Evolutionary conservation across 2,888 invertebrate genomes (phyloP).

Genomic region (Lomographa bimaculata): DNA sequence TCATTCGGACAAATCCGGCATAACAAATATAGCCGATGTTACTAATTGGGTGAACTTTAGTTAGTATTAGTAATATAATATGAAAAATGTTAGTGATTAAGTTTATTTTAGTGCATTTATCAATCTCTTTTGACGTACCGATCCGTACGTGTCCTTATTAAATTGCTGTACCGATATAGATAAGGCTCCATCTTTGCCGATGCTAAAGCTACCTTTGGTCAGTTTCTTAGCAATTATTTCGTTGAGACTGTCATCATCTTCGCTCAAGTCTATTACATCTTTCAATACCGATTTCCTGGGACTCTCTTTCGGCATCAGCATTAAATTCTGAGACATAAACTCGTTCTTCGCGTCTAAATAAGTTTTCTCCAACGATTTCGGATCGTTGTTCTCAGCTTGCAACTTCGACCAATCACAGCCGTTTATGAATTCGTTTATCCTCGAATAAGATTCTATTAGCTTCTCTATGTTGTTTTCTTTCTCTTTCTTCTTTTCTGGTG

Average conservation of each 20-base stretch:
- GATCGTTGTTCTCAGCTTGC: constrained; percentile 59
- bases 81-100: constrained; percentile 43
- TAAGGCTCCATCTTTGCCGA: constrained; percentile 73
- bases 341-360: constrained; percentile 78
- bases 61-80: constrained; percentile 38
- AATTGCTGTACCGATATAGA: constrained; percentile 70
- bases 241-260: constrained; percentile 58
- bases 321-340: constrained; percentile 74
- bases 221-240: constrained; percentile 67
- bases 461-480: constrained; percentile 61
- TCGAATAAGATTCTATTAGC: constrained; percentile 72
- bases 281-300: constrained; percentile 60
- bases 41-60: no score
- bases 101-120: constrained; percentile 31
- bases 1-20: no score
- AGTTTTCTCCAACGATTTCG: constrained; percentile 67
- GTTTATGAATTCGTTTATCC: constrained; percentile 76
- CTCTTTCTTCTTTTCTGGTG: constrained; percentile 46
- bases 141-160: constrained; percentile 41
- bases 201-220: constrained; percentile 62
- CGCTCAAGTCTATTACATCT: constrained; percentile 71
- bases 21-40: no score
- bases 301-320: constrained; percentile 69
- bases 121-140: constrained; percentile 61
- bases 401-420: constrained; percentile 77